phyloP scores from a whole-genome alignment of 2,797 vertebrate genomes.

The Squalus acanthias region DNA sequence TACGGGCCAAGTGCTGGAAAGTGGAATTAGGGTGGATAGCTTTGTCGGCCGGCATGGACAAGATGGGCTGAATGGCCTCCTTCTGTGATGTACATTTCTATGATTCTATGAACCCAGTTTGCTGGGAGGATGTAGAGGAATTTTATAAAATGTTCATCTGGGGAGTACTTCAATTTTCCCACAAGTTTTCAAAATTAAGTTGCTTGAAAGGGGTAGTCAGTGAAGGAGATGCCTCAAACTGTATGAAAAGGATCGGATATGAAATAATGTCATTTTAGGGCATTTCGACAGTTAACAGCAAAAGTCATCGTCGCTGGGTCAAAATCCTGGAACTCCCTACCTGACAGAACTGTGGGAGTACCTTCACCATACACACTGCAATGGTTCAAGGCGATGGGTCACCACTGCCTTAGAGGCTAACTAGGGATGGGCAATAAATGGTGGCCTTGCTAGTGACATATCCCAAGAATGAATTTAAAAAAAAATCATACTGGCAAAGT shows the following conservation, averaged over 20 bases:
- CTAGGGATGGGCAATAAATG: not conserved
- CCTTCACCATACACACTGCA: not conserved
- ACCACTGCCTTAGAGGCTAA: not conserved
- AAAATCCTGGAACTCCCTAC: not conserved
- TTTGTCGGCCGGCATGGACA: too few species aligned
- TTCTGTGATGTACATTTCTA: too few species aligned
- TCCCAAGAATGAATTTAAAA: too few species aligned
- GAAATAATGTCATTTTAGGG: not conserved
- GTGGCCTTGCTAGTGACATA: not conserved
- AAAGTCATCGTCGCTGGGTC: not conserved
- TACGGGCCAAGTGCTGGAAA: too few species aligned
- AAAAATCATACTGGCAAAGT: too few species aligned
- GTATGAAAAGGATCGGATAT: not conserved
- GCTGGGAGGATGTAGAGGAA: too few species aligned
- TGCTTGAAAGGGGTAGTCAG: not conserved
- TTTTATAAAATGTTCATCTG: not conserved
- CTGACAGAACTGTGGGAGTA: not conserved
- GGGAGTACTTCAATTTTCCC: not conserved
- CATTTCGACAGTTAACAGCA: not conserved
- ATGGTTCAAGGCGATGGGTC: too few species aligned
- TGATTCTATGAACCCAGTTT: too few species aligned
- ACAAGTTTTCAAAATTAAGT: not conserved
- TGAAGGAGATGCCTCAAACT: not conserved
- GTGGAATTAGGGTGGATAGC: too few species aligned
- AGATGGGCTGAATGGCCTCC: too few species aligned